Percentiles rank a stretch among this genome's conserved stretches.
These are phyloP conservation scores for Hirundo rustica DNA, from an alignment of 2,797 vertebrate species.

Conservation along the genomic window DNA sequence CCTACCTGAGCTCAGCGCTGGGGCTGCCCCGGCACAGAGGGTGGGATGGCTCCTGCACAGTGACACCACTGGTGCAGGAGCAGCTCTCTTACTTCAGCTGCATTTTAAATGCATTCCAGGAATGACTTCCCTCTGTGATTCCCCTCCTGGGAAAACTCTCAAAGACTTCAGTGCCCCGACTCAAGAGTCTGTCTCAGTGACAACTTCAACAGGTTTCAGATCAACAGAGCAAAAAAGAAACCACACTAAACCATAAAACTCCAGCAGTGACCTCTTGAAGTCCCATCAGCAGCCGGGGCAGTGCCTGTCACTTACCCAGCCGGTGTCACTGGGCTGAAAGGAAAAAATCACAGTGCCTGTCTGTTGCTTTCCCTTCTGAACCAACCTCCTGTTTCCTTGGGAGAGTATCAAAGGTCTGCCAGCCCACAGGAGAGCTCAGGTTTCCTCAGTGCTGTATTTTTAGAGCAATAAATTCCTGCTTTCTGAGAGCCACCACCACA, in stretches of 20 bases:
- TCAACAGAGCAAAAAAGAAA: conserved; percentile 15
- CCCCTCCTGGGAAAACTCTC: conserved; percentile 11
- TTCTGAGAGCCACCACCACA: neutral
- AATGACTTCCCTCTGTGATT: neutral
- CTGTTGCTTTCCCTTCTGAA: neutral
- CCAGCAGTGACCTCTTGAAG: conserved; percentile 21
- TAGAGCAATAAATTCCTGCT: conserved; percentile 9
- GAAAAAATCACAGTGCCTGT: neutral
- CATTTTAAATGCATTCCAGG: conserved; percentile 8
- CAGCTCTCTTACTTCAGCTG: neutral
- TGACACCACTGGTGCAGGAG: neutral
- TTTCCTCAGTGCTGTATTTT: neutral
- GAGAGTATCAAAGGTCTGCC: neutral
- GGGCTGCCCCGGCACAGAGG: neutral
- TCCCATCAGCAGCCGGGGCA: neutral
- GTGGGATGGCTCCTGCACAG: neutral
- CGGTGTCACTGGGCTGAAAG: neutral
- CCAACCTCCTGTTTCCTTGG: neutral
- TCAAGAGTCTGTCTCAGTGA: neutral
- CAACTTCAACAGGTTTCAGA: conserved; percentile 30
- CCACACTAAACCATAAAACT: neutral
- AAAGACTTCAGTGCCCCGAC: neutral
- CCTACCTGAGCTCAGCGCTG: neutral
- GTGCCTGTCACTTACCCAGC: neutral
- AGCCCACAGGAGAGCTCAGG: neutral